These are phyloP conservation scores for Oscarella lobularis DNA, from an alignment of 37 sponge, comb jelly and placozoan genomes.

Conservation along the genomic window DNA sequence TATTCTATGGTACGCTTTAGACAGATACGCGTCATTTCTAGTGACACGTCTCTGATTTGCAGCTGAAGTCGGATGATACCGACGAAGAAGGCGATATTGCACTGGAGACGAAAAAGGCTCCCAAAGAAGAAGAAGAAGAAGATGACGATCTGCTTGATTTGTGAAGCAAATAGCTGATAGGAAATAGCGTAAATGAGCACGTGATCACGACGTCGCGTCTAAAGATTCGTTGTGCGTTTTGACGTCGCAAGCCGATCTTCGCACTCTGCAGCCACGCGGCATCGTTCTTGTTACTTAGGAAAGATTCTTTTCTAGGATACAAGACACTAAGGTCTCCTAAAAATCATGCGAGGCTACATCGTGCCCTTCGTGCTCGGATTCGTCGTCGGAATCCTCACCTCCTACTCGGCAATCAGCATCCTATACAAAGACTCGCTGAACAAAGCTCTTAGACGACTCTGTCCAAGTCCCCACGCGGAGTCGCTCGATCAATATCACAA, in stretches of 20 bases:
- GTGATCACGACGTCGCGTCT: too few species aligned
- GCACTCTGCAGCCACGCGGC: too few species aligned
- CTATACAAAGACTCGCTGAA: not conserved
- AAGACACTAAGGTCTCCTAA: too few species aligned
- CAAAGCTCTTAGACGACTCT: not conserved
- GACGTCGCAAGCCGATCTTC: too few species aligned
- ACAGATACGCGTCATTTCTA: not conserved
- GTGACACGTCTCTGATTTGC: not conserved
- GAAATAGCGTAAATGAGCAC: too few species aligned
- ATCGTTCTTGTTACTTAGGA: too few species aligned
- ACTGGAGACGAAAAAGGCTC: not conserved
- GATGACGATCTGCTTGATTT: not conserved
- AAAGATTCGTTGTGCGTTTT: too few species aligned
- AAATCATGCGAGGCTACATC: not conserved
- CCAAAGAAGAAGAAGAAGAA: not conserved
- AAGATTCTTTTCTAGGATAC: too few species aligned
- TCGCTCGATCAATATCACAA: not conserved
- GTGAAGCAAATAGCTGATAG: not conserved
- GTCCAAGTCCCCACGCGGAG: not conserved
- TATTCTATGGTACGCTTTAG: not conserved
- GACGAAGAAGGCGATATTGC: not conserved
- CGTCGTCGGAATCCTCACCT: not conserved
- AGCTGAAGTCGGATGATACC: not conserved
- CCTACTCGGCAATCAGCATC: not conserved
- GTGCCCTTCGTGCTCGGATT: not conserved